Evolutionary conservation across 2,797 vertebrate species (phyloP).

Genomic region (Orestias chungarensis): DNA sequence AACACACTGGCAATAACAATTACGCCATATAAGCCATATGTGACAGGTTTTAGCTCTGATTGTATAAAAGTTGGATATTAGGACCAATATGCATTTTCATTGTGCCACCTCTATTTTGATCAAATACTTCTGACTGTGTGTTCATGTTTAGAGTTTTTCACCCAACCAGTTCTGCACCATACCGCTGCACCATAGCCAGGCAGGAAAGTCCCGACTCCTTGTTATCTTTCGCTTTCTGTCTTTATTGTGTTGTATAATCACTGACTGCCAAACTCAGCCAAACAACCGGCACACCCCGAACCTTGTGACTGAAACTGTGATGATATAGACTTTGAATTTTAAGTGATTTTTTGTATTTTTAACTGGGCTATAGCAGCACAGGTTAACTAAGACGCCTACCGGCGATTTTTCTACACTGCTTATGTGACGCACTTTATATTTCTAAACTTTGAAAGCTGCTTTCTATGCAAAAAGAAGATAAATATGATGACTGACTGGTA

Average conservation of each 20-base stretch:
- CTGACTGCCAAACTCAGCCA: constrained; percentile 5
- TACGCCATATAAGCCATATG: accelerated
- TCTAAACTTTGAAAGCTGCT: background rate
- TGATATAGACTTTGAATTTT: accelerated
- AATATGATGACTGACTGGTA: background rate
- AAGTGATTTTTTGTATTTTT: background rate
- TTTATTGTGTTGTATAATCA: background rate
- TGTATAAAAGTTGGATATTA: background rate
- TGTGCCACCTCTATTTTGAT: background rate
- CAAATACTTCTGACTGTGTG: accelerated
- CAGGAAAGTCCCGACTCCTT: constrained; percentile 52
- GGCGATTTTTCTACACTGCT: background rate
- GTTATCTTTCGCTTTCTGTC: constrained; percentile 67
- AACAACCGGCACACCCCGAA: constrained; percentile 1
- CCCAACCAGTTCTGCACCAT: constrained; percentile 18
- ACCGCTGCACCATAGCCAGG: background rate
- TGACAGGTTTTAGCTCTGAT: background rate
- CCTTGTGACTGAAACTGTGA: constrained; percentile 13
- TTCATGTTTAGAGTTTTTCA: background rate
- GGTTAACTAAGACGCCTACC: too few species aligned
- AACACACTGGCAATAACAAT: background rate
- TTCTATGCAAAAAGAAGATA: background rate
- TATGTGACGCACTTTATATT: background rate
- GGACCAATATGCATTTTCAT: background rate
- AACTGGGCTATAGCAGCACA: too few species aligned